A percentile compares a stretch with the other conserved stretches of the same genome.
Conservation (phyloP, 1,140 invertebrate species). For the Prorops nasuta region DNA sequence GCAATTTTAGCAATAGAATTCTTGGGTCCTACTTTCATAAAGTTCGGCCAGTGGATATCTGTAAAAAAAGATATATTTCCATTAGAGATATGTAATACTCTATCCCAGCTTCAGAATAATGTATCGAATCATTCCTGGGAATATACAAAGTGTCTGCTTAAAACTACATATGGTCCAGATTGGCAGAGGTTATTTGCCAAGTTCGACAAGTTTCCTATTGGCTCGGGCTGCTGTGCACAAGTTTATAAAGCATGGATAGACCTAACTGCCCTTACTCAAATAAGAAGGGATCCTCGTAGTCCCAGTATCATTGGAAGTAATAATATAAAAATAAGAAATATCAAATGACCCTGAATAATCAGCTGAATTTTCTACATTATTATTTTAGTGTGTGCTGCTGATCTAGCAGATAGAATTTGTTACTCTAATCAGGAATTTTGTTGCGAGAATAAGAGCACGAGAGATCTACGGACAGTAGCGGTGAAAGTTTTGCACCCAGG, state of each 20-base stretch:
- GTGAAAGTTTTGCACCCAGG: conserved; percentile 56
- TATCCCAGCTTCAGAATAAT: conserved; percentile 49
- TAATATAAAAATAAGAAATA: too few relatives aligned
- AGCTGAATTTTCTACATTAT: too few relatives aligned
- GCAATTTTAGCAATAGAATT: conserved; percentile 41
- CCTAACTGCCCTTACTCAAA: conserved; percentile 14
- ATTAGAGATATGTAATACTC: conserved; percentile 46
- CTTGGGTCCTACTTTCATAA: conserved; percentile 57
- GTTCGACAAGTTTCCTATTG: conserved; percentile 50
- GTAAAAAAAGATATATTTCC: conserved; percentile 55
- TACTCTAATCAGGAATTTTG: conserved; percentile 1
- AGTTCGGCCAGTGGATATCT: conserved; percentile 59
- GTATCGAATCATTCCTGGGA: conserved; percentile 47
- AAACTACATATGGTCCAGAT: conserved; percentile 40
- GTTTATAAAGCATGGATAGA: conserved; percentile 55
- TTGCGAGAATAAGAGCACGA: too few relatives aligned
- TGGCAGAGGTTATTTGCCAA: conserved; percentile 47
- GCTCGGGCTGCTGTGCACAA: conserved; percentile 60
- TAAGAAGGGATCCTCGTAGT: conserved; percentile 2
- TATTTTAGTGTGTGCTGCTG: too few relatives aligned
- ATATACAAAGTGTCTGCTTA: conserved; percentile 39
- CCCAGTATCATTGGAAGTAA: conserved; percentile 26
- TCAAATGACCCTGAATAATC: too few relatives aligned
- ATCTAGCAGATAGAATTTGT: conserved; percentile 12
- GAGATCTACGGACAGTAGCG: conserved; percentile 41